These are phyloP conservation scores for Heterodera schachtii DNA, from an alignment of 1,140 invertebrate genomes.

Conservation along the genomic window DNA sequence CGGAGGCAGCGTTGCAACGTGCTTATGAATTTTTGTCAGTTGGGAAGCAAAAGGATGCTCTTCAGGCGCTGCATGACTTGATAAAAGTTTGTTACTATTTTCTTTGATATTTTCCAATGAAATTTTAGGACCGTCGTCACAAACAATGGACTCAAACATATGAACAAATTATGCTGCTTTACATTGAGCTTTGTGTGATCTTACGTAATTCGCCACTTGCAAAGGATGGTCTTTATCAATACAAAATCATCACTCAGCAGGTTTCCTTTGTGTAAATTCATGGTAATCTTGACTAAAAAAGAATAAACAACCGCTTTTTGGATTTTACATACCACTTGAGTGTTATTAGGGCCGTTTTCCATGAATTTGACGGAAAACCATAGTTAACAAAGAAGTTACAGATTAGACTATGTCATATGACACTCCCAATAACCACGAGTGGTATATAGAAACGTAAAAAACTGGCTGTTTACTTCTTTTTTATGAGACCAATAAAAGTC, in stretches of 20 bases:
- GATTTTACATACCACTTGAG: too few species aligned
- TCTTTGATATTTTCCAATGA: background rate
- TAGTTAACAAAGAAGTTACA: too few species aligned
- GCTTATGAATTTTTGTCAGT: constrained; percentile 72
- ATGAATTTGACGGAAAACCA: too few species aligned
- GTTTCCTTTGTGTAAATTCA: constrained; percentile 69
- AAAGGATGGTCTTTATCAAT: constrained; percentile 97
- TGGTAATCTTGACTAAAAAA: too few species aligned
- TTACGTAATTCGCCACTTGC: constrained; percentile 96
- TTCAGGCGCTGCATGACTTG: constrained; percentile 98
- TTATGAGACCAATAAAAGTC: too few species aligned
- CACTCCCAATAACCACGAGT: too few species aligned
- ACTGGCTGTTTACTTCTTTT: too few species aligned
- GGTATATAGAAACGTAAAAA: too few species aligned
- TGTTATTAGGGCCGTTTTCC: too few species aligned
- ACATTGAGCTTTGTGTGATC: constrained; percentile 95
- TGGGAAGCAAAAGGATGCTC: constrained; percentile 85
- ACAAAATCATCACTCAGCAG: constrained; percentile 96
- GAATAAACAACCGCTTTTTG: too few species aligned
- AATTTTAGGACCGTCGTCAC: constrained; percentile 85
- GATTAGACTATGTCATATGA: too few species aligned
- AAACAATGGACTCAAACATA: constrained; percentile 90
- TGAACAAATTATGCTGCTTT: constrained; percentile 99
- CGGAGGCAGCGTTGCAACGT: constrained; percentile 59
- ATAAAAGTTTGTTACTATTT: constrained; percentile 78